These are phyloP conservation scores for Acinonyx jubatus DNA, from an alignment of 2,113 vertebrate genomes.

Conservation along the genomic window DNA sequence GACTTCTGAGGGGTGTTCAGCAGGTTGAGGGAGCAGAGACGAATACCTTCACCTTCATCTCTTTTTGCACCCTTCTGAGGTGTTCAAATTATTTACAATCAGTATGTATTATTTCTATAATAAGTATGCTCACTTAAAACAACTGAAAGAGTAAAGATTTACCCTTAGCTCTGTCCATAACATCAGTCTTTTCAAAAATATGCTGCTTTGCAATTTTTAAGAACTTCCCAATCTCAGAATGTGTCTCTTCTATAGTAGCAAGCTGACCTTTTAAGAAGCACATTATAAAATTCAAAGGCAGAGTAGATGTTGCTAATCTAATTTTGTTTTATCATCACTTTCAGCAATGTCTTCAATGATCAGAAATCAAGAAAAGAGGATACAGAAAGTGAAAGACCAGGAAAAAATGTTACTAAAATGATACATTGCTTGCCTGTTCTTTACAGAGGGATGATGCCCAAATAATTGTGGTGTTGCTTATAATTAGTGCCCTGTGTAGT, in stretches of 20 bases:
- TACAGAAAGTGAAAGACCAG: conserved; percentile 82
- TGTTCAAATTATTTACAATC: not conserved
- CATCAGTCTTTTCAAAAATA: not conserved
- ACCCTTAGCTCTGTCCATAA: not conserved
- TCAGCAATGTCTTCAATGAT: conserved; percentile 82
- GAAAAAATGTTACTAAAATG: conserved; percentile 80
- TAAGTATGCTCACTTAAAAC: not conserved
- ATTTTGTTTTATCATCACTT: conserved; percentile 74
- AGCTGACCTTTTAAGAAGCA: not conserved
- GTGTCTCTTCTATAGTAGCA: not conserved
- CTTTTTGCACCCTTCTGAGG: not conserved
- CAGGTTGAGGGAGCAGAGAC: not conserved
- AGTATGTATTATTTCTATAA: not conserved
- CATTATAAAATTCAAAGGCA: conserved; percentile 1
- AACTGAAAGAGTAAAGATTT: not conserved
- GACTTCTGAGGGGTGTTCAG: not conserved
- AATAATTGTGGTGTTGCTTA: conserved; percentile 63
- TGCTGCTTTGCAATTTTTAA: not conserved
- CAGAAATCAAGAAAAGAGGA: conserved; percentile 81
- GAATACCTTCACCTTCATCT: not conserved
- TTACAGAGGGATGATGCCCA: conserved; percentile 1
- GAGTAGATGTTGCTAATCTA: conserved; percentile 18
- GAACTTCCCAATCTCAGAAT: not conserved
- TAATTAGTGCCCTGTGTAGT: conserved; percentile 42
- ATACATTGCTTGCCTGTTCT: not conserved